Conservation (phyloP, 2,113 vertebrate genomes). For the Grammomys dolichurus region DNA sequence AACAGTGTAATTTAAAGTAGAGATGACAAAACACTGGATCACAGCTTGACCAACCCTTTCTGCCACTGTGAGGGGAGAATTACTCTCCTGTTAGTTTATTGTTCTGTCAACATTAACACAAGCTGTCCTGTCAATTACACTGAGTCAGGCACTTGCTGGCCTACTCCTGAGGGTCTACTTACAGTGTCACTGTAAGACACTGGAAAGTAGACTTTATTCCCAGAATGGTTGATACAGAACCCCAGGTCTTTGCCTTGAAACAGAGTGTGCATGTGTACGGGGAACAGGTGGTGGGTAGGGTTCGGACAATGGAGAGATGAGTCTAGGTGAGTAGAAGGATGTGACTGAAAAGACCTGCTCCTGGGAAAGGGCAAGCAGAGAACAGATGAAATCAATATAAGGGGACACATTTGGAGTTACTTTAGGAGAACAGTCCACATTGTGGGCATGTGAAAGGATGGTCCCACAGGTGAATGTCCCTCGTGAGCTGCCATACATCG, state of each 20-base stretch:
- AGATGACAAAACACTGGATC: background rate
- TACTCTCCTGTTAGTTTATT: background rate
- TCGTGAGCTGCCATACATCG: background rate
- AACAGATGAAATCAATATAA: background rate
- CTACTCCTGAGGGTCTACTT: background rate
- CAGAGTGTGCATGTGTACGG: background rate
- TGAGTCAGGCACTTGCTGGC: background rate
- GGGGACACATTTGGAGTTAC: background rate
- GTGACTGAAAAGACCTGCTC: background rate
- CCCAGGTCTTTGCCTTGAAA: background rate
- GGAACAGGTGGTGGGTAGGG: background rate
- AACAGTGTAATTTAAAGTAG: background rate
- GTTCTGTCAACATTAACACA: conserved; percentile 18
- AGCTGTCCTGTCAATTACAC: background rate
- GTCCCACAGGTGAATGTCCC: background rate
- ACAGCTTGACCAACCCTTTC: background rate
- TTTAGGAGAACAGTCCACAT: background rate
- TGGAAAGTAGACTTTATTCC: background rate
- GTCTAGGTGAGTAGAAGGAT: background rate
- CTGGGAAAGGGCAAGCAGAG: background rate
- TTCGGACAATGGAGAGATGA: background rate
- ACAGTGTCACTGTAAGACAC: background rate
- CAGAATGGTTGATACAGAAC: conserved; percentile 8
- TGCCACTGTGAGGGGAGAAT: background rate
- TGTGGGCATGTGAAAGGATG: background rate